Percentiles rank a stretch among this genome's conserved stretches.
Conservation (phyloP, 2,797 vertebrate genomes). For the Rhinichthys osculus region DNA sequence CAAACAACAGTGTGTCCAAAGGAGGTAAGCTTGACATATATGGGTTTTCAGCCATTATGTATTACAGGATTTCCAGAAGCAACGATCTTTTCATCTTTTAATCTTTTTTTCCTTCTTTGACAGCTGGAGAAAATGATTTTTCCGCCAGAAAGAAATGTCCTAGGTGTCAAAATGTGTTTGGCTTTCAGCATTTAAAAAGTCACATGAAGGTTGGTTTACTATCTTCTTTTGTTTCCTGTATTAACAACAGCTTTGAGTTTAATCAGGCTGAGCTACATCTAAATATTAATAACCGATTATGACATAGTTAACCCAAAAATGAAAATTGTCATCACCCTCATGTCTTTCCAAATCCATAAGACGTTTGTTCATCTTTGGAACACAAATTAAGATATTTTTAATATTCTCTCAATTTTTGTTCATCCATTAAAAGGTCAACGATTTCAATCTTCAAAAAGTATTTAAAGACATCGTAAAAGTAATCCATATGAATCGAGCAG, state of each 20-base stretch:
- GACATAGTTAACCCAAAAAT: background rate
- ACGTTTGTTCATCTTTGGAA: background rate
- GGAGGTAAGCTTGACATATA: slow-evolving; percentile 76
- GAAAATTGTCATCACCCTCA: background rate
- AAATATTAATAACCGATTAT: background rate
- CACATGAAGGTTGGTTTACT: slow-evolving; percentile 86
- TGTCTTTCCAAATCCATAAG: background rate
- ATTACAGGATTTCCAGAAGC: background rate
- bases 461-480: background rate
- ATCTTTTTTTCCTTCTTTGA: slow-evolving; percentile 15
- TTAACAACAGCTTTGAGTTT: background rate
- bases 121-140: slow-evolving; percentile 82
- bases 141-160: slow-evolving; percentile 87
- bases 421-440: background rate
- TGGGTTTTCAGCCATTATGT: slow-evolving; percentile 59
- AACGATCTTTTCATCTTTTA: slow-evolving; percentile 13
- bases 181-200: slow-evolving; percentile 84
- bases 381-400: background rate
- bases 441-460: background rate
- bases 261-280: background rate
- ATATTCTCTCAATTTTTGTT: background rate
- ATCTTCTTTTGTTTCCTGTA: background rate
- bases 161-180: slow-evolving; percentile 89
- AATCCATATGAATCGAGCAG: background rate
- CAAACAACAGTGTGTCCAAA: slow-evolving; percentile 72